These are phyloP conservation scores for Tridacna gigas DNA, from an alignment of 2,888 invertebrate species.

Conservation along the genomic window DNA sequence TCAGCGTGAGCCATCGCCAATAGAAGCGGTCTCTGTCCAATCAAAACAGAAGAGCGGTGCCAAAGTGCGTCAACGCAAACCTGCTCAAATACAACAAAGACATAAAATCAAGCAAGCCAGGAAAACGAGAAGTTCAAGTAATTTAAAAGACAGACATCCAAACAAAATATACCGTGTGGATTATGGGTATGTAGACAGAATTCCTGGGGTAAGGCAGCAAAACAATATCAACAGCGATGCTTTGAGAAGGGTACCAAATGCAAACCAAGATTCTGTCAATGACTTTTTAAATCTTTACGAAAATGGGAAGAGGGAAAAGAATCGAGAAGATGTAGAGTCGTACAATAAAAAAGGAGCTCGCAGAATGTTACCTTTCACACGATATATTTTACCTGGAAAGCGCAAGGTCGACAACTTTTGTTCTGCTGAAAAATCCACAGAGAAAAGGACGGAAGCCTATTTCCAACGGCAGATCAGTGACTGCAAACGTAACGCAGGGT, in stretches of 20 bases:
- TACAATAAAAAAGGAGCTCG: neutral
- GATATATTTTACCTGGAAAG: conserved; percentile 8
- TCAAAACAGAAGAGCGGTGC: neutral
- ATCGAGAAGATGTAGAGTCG: neutral
- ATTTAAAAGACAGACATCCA: conserved; percentile 39
- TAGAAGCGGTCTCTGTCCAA: neutral
- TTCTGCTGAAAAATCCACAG: neutral
- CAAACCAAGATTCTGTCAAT: neutral
- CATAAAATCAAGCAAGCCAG: conserved; percentile 1
- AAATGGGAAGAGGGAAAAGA: no score
- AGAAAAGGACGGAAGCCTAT: neutral
- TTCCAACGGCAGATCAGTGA: neutral
- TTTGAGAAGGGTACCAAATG: neutral
- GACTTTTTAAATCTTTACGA: neutral
- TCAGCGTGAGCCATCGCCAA: neutral
- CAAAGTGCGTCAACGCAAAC: neutral
- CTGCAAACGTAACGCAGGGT: neutral
- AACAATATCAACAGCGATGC: neutral
- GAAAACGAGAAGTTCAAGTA: neutral
- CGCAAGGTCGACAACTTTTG: neutral
- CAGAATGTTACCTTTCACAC: conserved; percentile 10
- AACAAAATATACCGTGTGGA: conserved; percentile 52
- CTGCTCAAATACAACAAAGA: neutral
- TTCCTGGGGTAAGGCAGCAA: neutral
- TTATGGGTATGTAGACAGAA: conserved; percentile 50